Evolutionary conservation across 1,140 invertebrate genomes (phyloP), one percentile per base, ranked within the genome.

Genomic region (Gonioctena quinquepunctata): DNA sequence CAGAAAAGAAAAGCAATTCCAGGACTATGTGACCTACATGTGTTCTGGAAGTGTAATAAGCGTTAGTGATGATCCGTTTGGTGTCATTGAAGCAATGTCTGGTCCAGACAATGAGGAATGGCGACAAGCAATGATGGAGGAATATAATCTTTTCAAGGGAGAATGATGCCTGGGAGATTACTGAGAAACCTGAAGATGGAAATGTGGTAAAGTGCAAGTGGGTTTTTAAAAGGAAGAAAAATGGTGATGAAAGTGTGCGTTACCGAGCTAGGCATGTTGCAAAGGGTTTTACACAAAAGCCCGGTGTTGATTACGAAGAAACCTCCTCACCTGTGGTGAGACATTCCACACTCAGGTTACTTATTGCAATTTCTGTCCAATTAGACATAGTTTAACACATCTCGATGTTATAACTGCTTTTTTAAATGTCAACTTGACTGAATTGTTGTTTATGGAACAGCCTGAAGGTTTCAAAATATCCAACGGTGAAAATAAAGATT

Each of bases 371-470:
- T 49, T 62, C 75, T 25, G 70, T 72, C 23, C 67, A 74, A 18
- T 71, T 72, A 59, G 66, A 71, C 27, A 59, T 77, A 68, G 66
- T 21, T 69, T 79, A 1, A 54, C 23, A 2, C 76, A 80, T 62
- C 69, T 80, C n/a, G 82, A 82, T 75, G 77, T 83, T 5, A 72
- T 68, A 16, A 83, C 82, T 21, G 81, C 79, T 1, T 84, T 79
- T 71, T 70, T 84, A n/a, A 77, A 84, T n/a, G n/a, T n/a, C n/a
- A n/a, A n/a, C n/a, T 74, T 67, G 84, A 48, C 56, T 23, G 78
- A 82, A 76, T 70, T 69, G 62, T 69, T 83, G 8, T 82, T 76
- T 57, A 78, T 79, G 79, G 69, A 74, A 48, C 76, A 77, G 70
- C 69, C 79, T 60, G 70, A 75, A 63, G 71, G 68, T 70, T 69